phyloP scores from a whole-genome alignment of 35 echinoderm and acorn worm species.

The Strongylocentrotus purpuratus region DNA sequence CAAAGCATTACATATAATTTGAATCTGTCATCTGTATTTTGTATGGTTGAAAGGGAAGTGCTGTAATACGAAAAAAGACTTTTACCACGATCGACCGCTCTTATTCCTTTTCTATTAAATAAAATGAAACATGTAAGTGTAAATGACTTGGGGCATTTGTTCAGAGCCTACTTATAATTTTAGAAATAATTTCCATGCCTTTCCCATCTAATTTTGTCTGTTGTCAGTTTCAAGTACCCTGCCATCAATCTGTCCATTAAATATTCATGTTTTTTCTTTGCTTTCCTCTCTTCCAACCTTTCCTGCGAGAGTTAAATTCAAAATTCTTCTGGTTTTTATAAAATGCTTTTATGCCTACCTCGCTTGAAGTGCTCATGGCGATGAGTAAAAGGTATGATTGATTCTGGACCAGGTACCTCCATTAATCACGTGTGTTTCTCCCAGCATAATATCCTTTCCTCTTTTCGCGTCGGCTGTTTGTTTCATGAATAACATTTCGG shows the following conservation, averaged over 20 bases:
- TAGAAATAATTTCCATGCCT: neutral
- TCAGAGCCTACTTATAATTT: too few species aligned
- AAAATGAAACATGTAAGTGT: neutral
- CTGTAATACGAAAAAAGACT: too few species aligned
- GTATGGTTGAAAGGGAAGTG: too few species aligned
- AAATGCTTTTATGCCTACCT: neutral
- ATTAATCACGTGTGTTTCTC: neutral
- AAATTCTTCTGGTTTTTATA: neutral
- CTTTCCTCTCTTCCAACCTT: neutral
- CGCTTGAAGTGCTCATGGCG: neutral
- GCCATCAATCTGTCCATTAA: neutral
- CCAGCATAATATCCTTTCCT: neutral
- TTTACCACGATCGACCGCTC: too few species aligned
- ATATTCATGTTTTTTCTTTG: neutral
- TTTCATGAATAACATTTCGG: neutral
- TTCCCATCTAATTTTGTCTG: neutral
- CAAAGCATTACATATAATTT: too few species aligned
- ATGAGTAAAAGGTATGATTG: neutral
- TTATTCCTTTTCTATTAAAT: too few species aligned
- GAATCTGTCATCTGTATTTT: too few species aligned
- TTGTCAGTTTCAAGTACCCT: neutral
- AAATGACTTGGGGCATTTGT: neutral
- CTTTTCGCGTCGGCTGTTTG: neutral
- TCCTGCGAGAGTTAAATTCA: neutral
- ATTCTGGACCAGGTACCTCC: neutral